Evolutionary conservation across 2,888 invertebrate species (phyloP).

Genomic region (Pachycephus smyrnensis): DNA sequence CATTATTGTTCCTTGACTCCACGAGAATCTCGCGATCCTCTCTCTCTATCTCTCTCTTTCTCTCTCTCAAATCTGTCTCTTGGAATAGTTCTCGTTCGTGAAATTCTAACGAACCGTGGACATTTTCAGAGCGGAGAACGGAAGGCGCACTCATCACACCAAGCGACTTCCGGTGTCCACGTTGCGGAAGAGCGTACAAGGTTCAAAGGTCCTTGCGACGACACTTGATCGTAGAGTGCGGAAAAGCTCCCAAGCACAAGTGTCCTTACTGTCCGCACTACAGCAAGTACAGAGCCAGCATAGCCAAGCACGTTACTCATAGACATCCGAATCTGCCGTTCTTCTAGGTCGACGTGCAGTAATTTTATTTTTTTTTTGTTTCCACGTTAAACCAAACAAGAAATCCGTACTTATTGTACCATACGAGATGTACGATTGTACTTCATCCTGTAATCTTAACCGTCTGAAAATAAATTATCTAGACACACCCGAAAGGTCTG

Average conservation of each 20-base stretch:
- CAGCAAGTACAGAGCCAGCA: slow-evolving; percentile 63
- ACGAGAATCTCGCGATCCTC: neutral
- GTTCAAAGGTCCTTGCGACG: slow-evolving; percentile 69
- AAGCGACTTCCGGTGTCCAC: slow-evolving; percentile 66
- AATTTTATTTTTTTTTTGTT: neutral
- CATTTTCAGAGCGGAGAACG: slow-evolving; percentile 34
- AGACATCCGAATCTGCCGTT: slow-evolving; percentile 41
- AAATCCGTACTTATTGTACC: too few relatives aligned
- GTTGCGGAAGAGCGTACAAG: slow-evolving; percentile 72
- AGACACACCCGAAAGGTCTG: too few relatives aligned
- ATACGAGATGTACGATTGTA: too few relatives aligned
- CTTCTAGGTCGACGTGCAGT: neutral
- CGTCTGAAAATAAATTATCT: too few relatives aligned
- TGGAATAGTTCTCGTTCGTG: neutral
- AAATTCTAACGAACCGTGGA: slow-evolving; percentile 23
- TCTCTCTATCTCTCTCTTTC: neutral
- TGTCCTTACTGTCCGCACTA: slow-evolving; percentile 59
- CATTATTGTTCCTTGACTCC: neutral
- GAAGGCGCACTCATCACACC: slow-evolving; percentile 25
- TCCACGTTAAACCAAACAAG: too few relatives aligned
- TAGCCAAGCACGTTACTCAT: slow-evolving; percentile 57
- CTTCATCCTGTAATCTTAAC: too few relatives aligned
- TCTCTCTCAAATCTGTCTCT: neutral
- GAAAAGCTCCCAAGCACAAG: slow-evolving; percentile 60
- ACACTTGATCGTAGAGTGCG: slow-evolving; percentile 64